A percentile compares a stretch with the other conserved stretches of the same genome.
phyloP scores from a whole-genome alignment of 2,113 vertebrate species.

The Acinonyx jubatus region DNA sequence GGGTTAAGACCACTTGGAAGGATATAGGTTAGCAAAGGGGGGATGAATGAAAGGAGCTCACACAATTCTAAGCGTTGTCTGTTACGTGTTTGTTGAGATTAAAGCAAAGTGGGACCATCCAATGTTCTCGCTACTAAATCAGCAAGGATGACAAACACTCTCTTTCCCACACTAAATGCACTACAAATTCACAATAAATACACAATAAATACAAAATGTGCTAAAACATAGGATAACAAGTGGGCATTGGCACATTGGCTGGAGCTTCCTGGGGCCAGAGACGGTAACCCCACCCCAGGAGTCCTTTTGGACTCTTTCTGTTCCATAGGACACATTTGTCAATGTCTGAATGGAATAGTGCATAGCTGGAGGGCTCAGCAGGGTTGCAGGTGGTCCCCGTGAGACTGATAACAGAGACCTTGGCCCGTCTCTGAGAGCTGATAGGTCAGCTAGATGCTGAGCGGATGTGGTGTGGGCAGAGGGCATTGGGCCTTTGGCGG shows the following conservation, averaged over 20 bases:
- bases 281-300: rapidly evolving
- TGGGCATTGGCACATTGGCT: not conserved
- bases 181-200: not conserved
- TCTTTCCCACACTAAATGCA: not conserved
- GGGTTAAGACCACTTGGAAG: not conserved
- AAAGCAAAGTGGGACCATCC: not conserved
- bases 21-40: not conserved
- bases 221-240: not conserved
- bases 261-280: not conserved
- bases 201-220: not conserved
- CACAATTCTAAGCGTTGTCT: not conserved
- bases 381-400: not conserved
- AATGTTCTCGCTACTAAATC: not conserved
- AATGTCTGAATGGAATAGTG: not conserved
- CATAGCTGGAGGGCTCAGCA: not conserved
- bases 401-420: not conserved
- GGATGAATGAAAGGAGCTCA: not conserved
- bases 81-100: not conserved
- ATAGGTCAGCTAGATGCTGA: not conserved
- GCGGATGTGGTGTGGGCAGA: not conserved
- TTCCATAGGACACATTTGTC: not conserved
- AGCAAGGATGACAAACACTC: not conserved
- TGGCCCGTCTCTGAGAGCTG: not conserved
- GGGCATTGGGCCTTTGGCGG: not conserved
- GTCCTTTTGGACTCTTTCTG: not conserved